Evolutionary conservation across 2,888 invertebrate genomes (phyloP), one percentile per base, ranked within the genome.

Genomic region (Limenitis camilla): DNA sequence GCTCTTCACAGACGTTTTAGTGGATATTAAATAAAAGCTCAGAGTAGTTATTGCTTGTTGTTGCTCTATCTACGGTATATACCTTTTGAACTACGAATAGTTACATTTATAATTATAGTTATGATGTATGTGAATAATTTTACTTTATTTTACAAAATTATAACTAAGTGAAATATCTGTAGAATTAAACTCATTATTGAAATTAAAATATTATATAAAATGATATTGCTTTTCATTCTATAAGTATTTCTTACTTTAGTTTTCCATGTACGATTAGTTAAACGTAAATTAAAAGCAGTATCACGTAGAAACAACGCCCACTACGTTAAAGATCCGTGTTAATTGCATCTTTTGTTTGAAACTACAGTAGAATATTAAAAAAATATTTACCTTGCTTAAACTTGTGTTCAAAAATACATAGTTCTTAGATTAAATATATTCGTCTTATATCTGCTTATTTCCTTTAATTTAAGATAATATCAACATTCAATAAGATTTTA

Each of bases 321-420:
- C 39, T 40, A 35, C 35, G 29, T 33, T 44, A 40, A 40, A 50
- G 40, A 39, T 40, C 40, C 30, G 9, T 38, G 11, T 40, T 45
- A 50, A 40, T 44, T 44, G 40, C 44, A 2, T 43, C 40, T 44
- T 28, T 50, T 50, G 32, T 50, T 29, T 28, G 28, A 32, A 44
- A 29, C 5, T 5, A 44, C 33, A 3, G 11, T 4, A 33, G 32
- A 40, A 44, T 11, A 36, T 38, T 39, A 44, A 50, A 38, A 6
- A 33, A 8, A 32, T 9, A 39, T 19, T 30, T 19, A 29, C 32
- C 32, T 41, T 31, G 7, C 27, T 41, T 33, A 36, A 29, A 45
- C 44, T 10, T 36, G 27, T 28, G n/a, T 10, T 28, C 6, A n/a
- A n/a, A n/a, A n/a, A n/a, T n/a, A n/a, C n/a, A n/a, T n/a, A n/a